phyloP scores from a whole-genome alignment of 2,888 invertebrate genomes.

The Protophormia terraenovae region DNA sequence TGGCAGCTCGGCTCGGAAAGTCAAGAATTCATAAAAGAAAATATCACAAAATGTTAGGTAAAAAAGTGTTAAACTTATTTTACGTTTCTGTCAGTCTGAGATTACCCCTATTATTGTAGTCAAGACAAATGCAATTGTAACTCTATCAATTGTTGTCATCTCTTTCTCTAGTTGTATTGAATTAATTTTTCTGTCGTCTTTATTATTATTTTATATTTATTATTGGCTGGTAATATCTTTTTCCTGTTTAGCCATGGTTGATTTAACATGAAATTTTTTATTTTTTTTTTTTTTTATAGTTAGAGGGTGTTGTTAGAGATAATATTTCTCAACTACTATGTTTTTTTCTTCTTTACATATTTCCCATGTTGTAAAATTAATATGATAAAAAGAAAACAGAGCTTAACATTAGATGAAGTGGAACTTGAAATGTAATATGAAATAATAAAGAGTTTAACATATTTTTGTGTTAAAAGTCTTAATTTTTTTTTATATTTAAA shows the following conservation, averaged over 20 bases:
- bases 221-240: conserved; percentile 36
- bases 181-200: conserved; percentile 27
- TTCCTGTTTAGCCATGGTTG: conserved; percentile 36
- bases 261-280: conserved; percentile 35
- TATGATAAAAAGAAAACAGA: conserved; percentile 49
- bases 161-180: background rate
- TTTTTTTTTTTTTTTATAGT: too few species aligned
- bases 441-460: conserved; percentile 4
- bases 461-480: too few species aligned
- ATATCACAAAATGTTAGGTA: too few species aligned
- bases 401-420: conserved; percentile 60
- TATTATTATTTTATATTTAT: too few species aligned
- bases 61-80: too few species aligned
- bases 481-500: too few species aligned
- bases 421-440: conserved; percentile 38
- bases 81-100: background rate
- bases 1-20: too few species aligned
- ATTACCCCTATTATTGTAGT: background rate
- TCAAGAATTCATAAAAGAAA: too few species aligned
- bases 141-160: background rate
- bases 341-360: conserved; percentile 14
- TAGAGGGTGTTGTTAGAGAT: conserved; percentile 28
- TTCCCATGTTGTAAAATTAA: conserved; percentile 44
- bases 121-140: too few species aligned
- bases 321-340: conserved; percentile 21